Evolutionary conservation across 2,113 vertebrate genomes (phyloP), one percentile per base, ranked within the genome.

Genomic region (Tympanuchus pallidicinctus): DNA sequence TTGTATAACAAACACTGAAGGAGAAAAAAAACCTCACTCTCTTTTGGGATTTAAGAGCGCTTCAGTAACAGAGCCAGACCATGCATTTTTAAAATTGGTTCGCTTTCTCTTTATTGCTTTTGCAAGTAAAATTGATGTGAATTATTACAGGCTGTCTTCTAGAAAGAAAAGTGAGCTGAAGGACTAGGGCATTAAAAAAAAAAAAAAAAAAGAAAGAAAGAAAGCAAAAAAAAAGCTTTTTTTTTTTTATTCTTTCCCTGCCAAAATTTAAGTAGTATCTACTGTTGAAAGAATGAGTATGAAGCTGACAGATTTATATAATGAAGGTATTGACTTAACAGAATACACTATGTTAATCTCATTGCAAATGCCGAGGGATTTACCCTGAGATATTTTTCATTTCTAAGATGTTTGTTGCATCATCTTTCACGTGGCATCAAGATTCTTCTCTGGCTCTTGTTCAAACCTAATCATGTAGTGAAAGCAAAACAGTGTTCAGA

Each of bases 81-180:
- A 94, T 87, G 89, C 88, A 91, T 78, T 93, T 96, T 85, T 77
- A 32, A 89, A 96, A 94, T 85, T 88, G 71, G 13, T 88, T 64
- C 88, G 50, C 28, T 94, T 95, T 97, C 83, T 75, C 72, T 87
- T 92, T 95, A 94, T 89, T 97, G 74, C 94, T 93, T 96, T 87
- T 95, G 61, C 93, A 96, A 91, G 54, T 96, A 93, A 96, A 97
- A 95, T 96, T 92, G 67, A 90, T 97, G 84, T 96, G 96, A 98
- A 95, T 97, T 96, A 95, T 90, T 97, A 91, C 66, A 89, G 92
- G 40, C 74, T 94, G 88, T 95, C 92, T 87, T 92, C 45, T 70
- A 48, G 40, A 70, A 94, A 69, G 71, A 90, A 66, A 91, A 95
- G 88, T 94, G 85, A 96, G 91, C 71, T 94, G 86, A 89, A 88